phyloP scores from a whole-genome alignment of 2,888 invertebrate genomes.

The Eupithecia abbreviata region DNA sequence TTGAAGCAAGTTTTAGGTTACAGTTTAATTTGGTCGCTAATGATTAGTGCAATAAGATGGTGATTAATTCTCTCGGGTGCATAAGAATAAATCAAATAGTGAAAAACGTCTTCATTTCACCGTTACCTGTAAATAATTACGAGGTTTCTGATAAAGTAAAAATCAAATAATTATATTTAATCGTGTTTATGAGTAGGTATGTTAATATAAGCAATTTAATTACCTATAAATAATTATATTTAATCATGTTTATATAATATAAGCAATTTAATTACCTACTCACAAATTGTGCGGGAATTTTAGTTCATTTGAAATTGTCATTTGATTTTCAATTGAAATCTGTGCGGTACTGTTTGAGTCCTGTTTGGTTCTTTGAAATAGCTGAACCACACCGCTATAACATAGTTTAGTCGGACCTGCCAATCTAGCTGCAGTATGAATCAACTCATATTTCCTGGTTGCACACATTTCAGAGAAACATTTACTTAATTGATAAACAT shows the following conservation, averaged over 20 bases:
- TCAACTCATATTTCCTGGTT: background rate
- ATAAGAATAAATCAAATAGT: background rate
- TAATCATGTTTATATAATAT: background rate
- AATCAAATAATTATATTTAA: background rate
- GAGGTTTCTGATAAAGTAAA: background rate
- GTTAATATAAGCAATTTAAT: background rate
- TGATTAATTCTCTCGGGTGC: background rate
- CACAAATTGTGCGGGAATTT: background rate
- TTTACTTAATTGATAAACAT: constrained; percentile 23
- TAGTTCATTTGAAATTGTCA: background rate
- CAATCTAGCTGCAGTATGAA: background rate
- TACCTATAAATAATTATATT: background rate
- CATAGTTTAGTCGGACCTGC: background rate
- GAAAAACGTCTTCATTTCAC: background rate
- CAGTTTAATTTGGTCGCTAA: constrained; percentile 41
- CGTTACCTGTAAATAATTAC: background rate
- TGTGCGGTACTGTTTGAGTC: background rate
- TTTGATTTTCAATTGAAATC: background rate
- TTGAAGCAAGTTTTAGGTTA: constrained; percentile 42
- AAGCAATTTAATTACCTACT: background rate
- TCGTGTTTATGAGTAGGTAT: background rate
- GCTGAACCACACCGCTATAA: background rate
- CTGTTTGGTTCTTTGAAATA: background rate
- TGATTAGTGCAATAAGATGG: constrained; percentile 23
- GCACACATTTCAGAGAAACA: constrained; percentile 9